Evolutionary conservation across 2,888 invertebrate species (phyloP), one percentile per base, ranked within the genome.

Genomic region (Crioceris asparagi): DNA sequence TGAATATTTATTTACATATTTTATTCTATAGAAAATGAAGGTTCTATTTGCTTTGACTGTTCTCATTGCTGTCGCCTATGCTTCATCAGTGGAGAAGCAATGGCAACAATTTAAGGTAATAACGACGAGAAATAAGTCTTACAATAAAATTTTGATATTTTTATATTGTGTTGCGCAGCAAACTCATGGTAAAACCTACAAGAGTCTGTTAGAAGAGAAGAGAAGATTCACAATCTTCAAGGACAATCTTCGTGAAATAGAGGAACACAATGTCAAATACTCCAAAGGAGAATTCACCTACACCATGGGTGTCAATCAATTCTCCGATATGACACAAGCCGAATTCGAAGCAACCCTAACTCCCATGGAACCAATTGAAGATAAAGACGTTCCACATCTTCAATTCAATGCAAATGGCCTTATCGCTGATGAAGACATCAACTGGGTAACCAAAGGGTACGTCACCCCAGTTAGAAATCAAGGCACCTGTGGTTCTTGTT

Each of bases 221-320:
- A 7, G 8, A 1, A 33, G 45, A 10, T 43, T 36, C 29, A 30
- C 27, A 14, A 38, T 45, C 14, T 45, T 45, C 35, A 26, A 38
- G 17, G 12, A 36, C 1, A 40, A 40, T 23, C 11, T 45, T 4
- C 14, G 19, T 8, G 10, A 30, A 12, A 45, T 45, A 11, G 25
- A 33, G 12, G 34, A 35, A 31, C 45, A 45, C 38, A 45, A 45
- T 16, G 35, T 21, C 7, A 37, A 35, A 36, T 45, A 40, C 31
- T 36, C 38, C 16, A 17, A 16, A 10, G 45, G 45, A n/a, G 35
- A 38, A 19, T 19, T 27, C 2, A 34, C 40, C 12, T 43, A 36
- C 32, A 35, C 31, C 8, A 31, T 34, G 30, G 35, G 35, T 10
- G 34, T 45, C 2, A 45, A 35, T 17, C 29, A 40, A 35, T 45